These are phyloP conservation scores for Isurus oxyrinchus DNA, from an alignment of 2,113 vertebrate genomes.

Conservation along the genomic window DNA sequence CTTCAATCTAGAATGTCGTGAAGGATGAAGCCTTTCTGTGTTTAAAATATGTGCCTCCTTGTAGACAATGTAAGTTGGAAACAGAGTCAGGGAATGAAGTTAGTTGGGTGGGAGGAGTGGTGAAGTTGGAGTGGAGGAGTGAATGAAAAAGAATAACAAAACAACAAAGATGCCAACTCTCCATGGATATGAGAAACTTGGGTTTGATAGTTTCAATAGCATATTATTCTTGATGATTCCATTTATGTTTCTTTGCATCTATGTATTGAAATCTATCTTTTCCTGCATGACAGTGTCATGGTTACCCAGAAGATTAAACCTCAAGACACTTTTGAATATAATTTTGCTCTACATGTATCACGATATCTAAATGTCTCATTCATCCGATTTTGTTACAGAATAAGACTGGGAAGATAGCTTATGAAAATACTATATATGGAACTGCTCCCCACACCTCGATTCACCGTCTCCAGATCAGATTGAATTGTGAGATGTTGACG, in stretches of 20 bases:
- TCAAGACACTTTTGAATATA: not conserved
- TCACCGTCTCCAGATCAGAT: slow-evolving; percentile 38
- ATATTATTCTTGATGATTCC: not conserved
- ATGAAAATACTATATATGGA: slow-evolving; percentile 40
- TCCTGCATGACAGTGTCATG: not conserved
- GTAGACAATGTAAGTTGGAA: not conserved
- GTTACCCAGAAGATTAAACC: not conserved
- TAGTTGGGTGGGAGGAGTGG: not conserved
- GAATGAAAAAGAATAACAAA: not conserved
- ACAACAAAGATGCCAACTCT: too few species aligned
- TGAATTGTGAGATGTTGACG: slow-evolving; percentile 37
- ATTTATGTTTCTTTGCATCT: too few species aligned
- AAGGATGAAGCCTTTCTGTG: not conserved
- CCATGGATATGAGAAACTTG: not conserved
- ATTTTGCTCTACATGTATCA: not conserved
- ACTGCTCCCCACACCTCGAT: slow-evolving; percentile 37
- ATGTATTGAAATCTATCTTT: not conserved
- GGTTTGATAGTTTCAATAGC: not conserved
- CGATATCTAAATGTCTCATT: not conserved
- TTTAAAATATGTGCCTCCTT: not conserved
- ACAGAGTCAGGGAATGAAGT: not conserved
- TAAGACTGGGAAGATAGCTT: slow-evolving; percentile 35
- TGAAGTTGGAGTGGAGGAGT: not conserved
- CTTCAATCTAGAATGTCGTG: not conserved
- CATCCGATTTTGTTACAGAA: slow-evolving; percentile 12